Conservation (phyloP, 2,888 invertebrate species). For the Acanthosepion esculentum region DNA sequence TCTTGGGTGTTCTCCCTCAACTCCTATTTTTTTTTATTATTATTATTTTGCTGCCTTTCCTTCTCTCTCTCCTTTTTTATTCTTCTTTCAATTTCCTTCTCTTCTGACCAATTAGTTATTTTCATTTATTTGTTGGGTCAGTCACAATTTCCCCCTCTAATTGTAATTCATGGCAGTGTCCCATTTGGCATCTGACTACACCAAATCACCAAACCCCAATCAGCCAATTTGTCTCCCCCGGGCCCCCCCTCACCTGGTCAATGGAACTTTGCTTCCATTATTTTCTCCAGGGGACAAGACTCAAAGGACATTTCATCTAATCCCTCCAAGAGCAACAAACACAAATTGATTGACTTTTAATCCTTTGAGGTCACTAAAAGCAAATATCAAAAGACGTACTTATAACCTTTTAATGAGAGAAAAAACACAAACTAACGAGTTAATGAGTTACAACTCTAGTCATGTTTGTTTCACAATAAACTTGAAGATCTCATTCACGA, state of each 20-base stretch:
- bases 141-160: not conserved
- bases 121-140: not conserved
- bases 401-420: not conserved
- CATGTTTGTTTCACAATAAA: not conserved
- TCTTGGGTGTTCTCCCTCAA: not conserved
- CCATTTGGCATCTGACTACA: constrained; percentile 6
- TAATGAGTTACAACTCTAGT: not conserved
- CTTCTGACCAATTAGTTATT: not conserved
- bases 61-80: not conserved
- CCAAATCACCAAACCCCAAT: not conserved
- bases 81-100: not conserved
- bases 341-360: not conserved
- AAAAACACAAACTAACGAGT: not conserved
- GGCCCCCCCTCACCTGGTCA: not conserved
- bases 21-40: not conserved
- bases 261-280: not conserved
- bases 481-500: not conserved
- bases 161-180: not conserved
- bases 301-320: not conserved
- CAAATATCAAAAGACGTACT: not conserved
- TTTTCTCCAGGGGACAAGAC: not conserved
- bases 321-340: not conserved
- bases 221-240: not conserved
- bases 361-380: not conserved
- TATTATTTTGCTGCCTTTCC: not conserved